Percentiles rank a stretch among this genome's conserved stretches.
Evolutionary conservation across 2,888 invertebrate species (phyloP).

Genomic region (Orchestes rusci): DNA sequence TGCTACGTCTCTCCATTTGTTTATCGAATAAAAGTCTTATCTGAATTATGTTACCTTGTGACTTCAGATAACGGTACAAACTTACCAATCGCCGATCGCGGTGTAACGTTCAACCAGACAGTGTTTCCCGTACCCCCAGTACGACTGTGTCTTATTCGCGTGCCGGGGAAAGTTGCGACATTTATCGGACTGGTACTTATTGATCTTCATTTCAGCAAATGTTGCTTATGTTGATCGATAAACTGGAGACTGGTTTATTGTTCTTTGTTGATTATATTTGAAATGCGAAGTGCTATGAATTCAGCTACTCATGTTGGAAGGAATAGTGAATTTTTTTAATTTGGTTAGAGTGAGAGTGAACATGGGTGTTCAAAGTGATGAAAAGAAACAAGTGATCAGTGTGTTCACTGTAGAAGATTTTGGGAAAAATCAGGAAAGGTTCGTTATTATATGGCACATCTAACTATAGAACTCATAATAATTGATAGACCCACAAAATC

Average conservation of each 20-base stretch:
- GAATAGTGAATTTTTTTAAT: conserved; percentile 6
- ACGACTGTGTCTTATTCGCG: conserved; percentile 4
- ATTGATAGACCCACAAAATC: no score
- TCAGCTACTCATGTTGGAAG: conserved; percentile 7
- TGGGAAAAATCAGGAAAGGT: conserved; percentile 1
- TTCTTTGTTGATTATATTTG: no score
- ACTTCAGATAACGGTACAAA: conserved; percentile 16
- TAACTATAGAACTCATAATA: no score
- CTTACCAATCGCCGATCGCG: conserved; percentile 1
- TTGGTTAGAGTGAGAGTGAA: conserved; percentile 6
- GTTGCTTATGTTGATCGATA: no score
- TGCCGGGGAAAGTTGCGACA: conserved; percentile 4
- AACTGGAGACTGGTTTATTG: no score
- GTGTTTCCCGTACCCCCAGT: no score
- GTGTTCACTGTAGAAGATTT: conserved; percentile 15
- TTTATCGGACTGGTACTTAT: no score
- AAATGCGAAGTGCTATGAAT: no score
- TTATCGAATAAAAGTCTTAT: conserved; percentile 5
- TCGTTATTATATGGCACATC: not conserved
- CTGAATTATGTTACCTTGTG: conserved; percentile 14
- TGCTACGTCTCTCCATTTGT: no score
- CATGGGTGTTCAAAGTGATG: not conserved
- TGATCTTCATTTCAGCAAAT: no score
- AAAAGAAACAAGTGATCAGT: conserved; percentile 5
- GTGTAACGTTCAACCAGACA: not conserved